Conservation (phyloP, 92 coral and sea anemone genomes). For the Pocillopora grandis region DNA sequence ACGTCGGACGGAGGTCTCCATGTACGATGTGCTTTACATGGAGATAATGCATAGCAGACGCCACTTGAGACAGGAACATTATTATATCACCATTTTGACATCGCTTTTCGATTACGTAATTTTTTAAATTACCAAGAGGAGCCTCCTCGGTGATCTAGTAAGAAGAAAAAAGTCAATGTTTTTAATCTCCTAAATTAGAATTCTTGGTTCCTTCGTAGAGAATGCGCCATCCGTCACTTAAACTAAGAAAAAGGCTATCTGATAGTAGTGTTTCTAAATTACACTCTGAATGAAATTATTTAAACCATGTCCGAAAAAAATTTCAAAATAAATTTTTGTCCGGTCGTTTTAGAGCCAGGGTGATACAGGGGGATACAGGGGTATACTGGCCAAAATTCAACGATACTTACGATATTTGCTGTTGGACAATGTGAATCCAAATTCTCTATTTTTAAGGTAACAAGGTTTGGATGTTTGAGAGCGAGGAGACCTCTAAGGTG, state of each 20-base stretch:
- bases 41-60: slow-evolving; percentile 47
- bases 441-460: not conserved
- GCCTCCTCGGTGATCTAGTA: slow-evolving; percentile 1
- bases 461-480: slow-evolving; percentile 23
- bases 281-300: too few species aligned
- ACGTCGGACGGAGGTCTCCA: slow-evolving; percentile 41
- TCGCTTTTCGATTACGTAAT: slow-evolving; percentile 25
- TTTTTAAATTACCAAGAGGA: slow-evolving; percentile 15
- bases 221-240: not conserved
- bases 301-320: too few species aligned
- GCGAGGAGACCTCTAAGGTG: slow-evolving; percentile 1
- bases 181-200: not conserved
- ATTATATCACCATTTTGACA: slow-evolving; percentile 25
- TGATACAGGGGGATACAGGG: too few species aligned
- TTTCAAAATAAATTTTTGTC: too few species aligned
- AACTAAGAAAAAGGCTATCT: too few species aligned
- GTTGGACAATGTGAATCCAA: not conserved
- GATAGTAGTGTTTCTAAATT: too few species aligned
- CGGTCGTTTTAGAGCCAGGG: too few species aligned
- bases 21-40: slow-evolving; percentile 48
- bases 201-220: too few species aligned
- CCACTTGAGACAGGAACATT: slow-evolving; percentile 42
- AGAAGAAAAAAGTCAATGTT: not conserved
- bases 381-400: too few species aligned
- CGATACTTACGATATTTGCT: not conserved